These are phyloP conservation scores for Rafetus swinhoei DNA, from an alignment of 2,113 vertebrate species.

Conservation along the genomic window DNA sequence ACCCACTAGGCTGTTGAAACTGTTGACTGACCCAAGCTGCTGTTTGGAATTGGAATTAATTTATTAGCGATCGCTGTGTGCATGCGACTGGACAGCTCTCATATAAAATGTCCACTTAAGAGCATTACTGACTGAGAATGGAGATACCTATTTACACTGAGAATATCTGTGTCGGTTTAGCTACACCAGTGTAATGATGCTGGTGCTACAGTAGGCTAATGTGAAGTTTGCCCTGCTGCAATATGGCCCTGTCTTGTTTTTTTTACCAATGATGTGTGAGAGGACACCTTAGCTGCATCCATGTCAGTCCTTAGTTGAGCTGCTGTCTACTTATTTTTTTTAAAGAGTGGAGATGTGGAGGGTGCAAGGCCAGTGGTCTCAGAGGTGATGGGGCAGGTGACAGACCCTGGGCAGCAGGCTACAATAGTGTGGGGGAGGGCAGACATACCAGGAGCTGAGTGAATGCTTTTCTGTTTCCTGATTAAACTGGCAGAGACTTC, in stretches of 20 bases:
- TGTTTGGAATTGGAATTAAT: neutral
- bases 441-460: no score
- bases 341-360: neutral
- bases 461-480: no score
- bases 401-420: no score
- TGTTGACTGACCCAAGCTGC: neutral
- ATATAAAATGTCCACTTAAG: neutral
- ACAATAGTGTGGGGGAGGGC: no score
- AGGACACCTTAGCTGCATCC: neutral
- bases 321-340: neutral
- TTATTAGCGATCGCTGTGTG: neutral
- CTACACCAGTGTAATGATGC: neutral
- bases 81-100: neutral
- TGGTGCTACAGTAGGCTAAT: neutral
- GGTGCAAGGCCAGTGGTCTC: neutral
- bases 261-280: neutral
- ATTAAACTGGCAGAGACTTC: no score
- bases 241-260: neutral
- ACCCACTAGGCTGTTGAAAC: neutral
- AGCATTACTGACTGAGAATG: neutral
- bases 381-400: neutral
- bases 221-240: neutral
- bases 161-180: neutral
- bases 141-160: neutral
- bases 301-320: neutral